These are phyloP conservation scores for Arbacia lixula DNA, from an alignment of 53 echinoderm and acorn worm species.

Conservation along the genomic window DNA sequence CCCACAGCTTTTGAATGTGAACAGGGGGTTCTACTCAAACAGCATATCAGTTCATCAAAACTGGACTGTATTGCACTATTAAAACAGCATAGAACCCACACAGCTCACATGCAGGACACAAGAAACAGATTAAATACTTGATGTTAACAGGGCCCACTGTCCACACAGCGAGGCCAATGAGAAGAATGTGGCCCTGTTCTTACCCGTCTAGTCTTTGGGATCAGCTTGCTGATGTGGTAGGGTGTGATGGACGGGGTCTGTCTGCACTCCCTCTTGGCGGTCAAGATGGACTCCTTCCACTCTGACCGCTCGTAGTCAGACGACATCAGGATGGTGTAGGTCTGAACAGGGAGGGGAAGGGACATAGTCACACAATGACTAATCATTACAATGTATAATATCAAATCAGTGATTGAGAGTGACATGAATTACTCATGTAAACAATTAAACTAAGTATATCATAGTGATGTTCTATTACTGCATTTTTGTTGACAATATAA, in stretches of 20 bases:
- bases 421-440: not conserved
- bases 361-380: not conserved
- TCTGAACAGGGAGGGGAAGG: constrained; percentile 69
- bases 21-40: too few relatives aligned
- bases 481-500: too few relatives aligned
- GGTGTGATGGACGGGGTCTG: constrained; percentile 81
- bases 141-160: too few relatives aligned
- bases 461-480: not conserved
- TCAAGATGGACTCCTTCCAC: constrained; percentile 90
- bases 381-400: not conserved
- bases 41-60: too few relatives aligned
- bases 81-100: too few relatives aligned
- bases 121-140: too few relatives aligned
- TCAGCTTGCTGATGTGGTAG: constrained; percentile 91
- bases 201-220: constrained; percentile 89
- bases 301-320: constrained; percentile 98
- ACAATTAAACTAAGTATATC: not conserved
- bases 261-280: constrained; percentile 88
- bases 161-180: not conserved
- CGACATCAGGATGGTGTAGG: constrained; percentile 93
- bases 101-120: too few relatives aligned
- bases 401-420: not conserved
- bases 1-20: too few relatives aligned
- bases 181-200: not conserved
- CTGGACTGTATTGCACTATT: too few relatives aligned